phyloP scores from a whole-genome alignment of 2,797 vertebrate species.

The Dendrocincla fuliginosa region DNA sequence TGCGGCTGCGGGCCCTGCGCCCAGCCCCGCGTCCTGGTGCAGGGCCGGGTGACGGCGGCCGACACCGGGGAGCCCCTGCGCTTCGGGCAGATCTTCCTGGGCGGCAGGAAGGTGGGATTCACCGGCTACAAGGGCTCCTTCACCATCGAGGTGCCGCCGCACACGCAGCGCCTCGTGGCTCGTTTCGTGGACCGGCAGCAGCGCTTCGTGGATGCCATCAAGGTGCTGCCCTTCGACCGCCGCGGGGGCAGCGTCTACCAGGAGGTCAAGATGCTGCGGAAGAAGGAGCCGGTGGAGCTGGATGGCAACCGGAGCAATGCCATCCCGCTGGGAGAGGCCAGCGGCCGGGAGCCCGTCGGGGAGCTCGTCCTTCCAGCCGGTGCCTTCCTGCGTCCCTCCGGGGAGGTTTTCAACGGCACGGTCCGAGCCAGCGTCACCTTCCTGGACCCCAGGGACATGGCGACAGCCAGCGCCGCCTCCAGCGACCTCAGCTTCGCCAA shows the following conservation, averaged over 20 bases:
- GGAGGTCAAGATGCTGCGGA: constrained; percentile 89
- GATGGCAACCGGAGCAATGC: constrained; percentile 79
- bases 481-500: constrained; percentile 92
- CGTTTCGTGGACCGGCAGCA: constrained; percentile 89
- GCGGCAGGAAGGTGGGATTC: constrained; percentile 85
- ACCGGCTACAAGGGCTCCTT: constrained; percentile 94
- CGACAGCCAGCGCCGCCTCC: constrained; percentile 83
- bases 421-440: constrained; percentile 95
- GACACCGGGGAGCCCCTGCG: constrained; percentile 88
- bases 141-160: constrained; percentile 85
- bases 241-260: constrained; percentile 89
- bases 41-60: constrained; percentile 85
- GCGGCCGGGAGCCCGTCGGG: constrained; percentile 83
- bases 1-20: constrained; percentile 88
- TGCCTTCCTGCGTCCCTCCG: constrained; percentile 82
- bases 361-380: constrained; percentile 89
- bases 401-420: constrained; percentile 84
- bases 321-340: constrained; percentile 84
- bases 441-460: constrained; percentile 91
- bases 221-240: constrained; percentile 90
- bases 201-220: constrained; percentile 86
- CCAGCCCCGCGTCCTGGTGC: constrained; percentile 84
- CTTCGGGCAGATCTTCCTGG: constrained; percentile 90
- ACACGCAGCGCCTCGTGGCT: constrained; percentile 86
- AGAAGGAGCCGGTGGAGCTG: constrained; percentile 82